Evolutionary conservation across 2,797 vertebrate genomes (phyloP).

Genomic region (Acanthurus tractus): DNA sequence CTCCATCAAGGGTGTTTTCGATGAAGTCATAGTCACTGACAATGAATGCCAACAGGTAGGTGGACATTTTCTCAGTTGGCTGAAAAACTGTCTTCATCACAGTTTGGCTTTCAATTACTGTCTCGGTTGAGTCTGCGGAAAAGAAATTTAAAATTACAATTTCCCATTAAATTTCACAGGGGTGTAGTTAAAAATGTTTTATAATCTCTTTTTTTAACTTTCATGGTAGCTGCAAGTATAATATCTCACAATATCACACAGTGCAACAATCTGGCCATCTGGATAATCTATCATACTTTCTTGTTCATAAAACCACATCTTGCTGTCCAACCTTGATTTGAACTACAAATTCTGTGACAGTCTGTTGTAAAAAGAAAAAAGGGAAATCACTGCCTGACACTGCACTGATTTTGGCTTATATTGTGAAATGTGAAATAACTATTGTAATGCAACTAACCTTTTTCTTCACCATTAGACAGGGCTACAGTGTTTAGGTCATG

Average conservation of each 20-base stretch:
- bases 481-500: conserved; percentile 69
- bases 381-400: too few relatives aligned
- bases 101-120: rapidly evolving
- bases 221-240: too few relatives aligned
- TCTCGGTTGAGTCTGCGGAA: conserved; percentile 33
- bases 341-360: too few relatives aligned
- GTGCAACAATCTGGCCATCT: too few relatives aligned
- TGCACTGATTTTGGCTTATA: too few relatives aligned
- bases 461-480: conserved; percentile 88
- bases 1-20: rapidly evolving
- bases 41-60: conserved; percentile 94
- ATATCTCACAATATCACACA: too few relatives aligned
- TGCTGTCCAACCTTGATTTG: too few relatives aligned
- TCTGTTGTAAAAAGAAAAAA: too few relatives aligned
- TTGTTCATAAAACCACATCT: too few relatives aligned
- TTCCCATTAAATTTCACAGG: neutral
- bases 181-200: too few relatives aligned
- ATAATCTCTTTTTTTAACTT: too few relatives aligned
- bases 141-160: neutral
- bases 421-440: neutral
- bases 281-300: too few relatives aligned
- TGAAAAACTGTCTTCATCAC: conserved; percentile 80
- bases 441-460: conserved; percentile 72
- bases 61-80: conserved; percentile 91
- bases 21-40: conserved; percentile 83